These are phyloP conservation scores for Anticlea derivata DNA, from an alignment of 2,888 invertebrate species.

Conservation along the genomic window DNA sequence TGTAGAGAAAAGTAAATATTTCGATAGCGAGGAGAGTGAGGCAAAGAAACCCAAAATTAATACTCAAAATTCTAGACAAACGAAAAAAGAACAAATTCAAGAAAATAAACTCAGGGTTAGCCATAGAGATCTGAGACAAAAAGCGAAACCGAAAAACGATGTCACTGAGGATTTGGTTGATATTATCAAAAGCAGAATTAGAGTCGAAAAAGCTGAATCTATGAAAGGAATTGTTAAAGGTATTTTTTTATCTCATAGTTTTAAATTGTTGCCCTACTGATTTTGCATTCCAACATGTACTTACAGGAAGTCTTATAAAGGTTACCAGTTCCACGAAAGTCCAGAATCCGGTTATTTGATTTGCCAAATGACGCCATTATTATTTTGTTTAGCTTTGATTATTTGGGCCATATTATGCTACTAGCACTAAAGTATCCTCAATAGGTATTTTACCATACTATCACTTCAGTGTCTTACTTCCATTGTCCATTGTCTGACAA, in stretches of 20 bases:
- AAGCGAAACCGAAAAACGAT: slow-evolving; percentile 58
- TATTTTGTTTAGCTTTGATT: no score
- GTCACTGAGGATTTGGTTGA: slow-evolving; percentile 78
- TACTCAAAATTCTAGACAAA: slow-evolving; percentile 35
- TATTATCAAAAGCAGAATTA: slow-evolving; percentile 78
- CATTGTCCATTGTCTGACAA: no score
- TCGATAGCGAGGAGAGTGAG: slow-evolving; percentile 40
- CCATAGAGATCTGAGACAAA: slow-evolving; percentile 66
- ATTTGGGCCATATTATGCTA: no score
- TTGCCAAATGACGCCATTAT: no score
- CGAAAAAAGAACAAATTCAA: slow-evolving; percentile 38
- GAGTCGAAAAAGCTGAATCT: slow-evolving; percentile 67
- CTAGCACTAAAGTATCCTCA: no score
- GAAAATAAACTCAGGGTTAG: slow-evolving; percentile 65
- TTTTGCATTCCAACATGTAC: no score
- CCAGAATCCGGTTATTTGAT: no score
- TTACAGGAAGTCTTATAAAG: no score
- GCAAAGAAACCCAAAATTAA: slow-evolving; percentile 41
- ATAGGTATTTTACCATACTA: no score
- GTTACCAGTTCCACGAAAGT: no score
- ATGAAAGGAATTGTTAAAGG: slow-evolving; percentile 65
- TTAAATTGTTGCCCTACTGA: no score
- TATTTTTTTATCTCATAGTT: slow-evolving; percentile 26
- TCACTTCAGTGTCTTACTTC: no score
- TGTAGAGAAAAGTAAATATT: slow-evolving; percentile 66